phyloP scores from a whole-genome alignment of 2,888 invertebrate genomes.

The Magallana nippona region DNA sequence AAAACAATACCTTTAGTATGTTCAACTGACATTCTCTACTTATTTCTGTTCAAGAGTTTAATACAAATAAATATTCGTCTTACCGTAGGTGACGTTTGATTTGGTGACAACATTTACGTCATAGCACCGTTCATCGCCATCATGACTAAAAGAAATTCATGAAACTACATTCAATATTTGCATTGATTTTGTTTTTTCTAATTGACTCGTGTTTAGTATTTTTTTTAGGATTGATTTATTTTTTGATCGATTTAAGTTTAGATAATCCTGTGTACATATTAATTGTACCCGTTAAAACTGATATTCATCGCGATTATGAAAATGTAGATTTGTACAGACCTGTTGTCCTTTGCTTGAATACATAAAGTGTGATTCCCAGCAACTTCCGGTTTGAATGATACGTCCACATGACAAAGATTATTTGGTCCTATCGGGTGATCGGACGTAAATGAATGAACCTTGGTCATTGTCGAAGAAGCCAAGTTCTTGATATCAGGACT shows the following conservation, averaged over 20 bases:
- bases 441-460: conserved; percentile 12
- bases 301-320: no score
- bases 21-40: no score
- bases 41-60: neutral
- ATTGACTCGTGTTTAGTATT: no score
- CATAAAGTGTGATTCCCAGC: conserved; percentile 40
- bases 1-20: no score
- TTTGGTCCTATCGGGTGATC: neutral
- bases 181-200: no score
- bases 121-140: conserved; percentile 20
- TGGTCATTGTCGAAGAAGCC: conserved; percentile 2
- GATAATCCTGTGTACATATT: no score
- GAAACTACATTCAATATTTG: no score
- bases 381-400: conserved; percentile 29
- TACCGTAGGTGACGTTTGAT: conserved; percentile 20
- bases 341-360: conserved; percentile 9
- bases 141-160: neutral
- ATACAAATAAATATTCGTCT: neutral
- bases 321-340: conserved; percentile 4
- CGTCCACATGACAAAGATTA: conserved; percentile 34
- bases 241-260: no score
- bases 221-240: no score
- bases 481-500: conserved; percentile 19
- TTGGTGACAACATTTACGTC: conserved; percentile 13
- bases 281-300: no score